Evolutionary conservation across 2,888 invertebrate genomes (phyloP).

Genomic region (Notodonta dromedarius): DNA sequence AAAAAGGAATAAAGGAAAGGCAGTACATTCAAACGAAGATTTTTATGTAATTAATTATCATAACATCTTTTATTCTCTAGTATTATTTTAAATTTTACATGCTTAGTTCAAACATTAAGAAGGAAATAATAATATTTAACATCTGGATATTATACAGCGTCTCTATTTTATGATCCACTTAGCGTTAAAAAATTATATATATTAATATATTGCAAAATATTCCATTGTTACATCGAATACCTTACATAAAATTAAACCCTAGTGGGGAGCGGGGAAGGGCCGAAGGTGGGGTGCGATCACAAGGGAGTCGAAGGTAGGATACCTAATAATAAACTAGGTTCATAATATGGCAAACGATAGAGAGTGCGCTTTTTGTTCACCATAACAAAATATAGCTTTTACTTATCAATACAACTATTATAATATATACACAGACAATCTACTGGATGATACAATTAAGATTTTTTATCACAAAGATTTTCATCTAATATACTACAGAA

Average conservation of each 20-base stretch:
- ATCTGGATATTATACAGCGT: constrained; percentile 81
- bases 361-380: constrained; percentile 68
- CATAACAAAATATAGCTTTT: constrained; percentile 80
- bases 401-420: constrained; percentile 63
- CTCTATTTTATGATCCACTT: constrained; percentile 76
- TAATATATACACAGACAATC: constrained; percentile 69
- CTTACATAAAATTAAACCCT: constrained; percentile 51
- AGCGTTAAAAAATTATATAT: constrained; percentile 69
- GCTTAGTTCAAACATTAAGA: constrained; percentile 84
- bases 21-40: constrained; percentile 72
- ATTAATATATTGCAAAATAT: constrained; percentile 75
- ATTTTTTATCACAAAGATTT: constrained; percentile 79
- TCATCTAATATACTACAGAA: constrained; percentile 69
- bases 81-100: constrained; percentile 84
- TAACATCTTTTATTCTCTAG: constrained; percentile 85
- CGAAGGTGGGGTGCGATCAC: constrained; percentile 61
- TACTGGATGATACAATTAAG: constrained; percentile 72
- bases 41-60: constrained; percentile 83
- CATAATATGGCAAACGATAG: constrained; percentile 67
- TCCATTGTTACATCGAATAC: constrained; percentile 76
- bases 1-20: constrained; percentile 53
- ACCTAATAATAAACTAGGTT: constrained; percentile 48
- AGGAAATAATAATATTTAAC: constrained; percentile 84
- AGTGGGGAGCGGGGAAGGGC: constrained; percentile 45
- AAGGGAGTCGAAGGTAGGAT: constrained; percentile 34